Conservation (phyloP, 2,797 vertebrate species). For the Rhinophrynus dorsalis region DNA sequence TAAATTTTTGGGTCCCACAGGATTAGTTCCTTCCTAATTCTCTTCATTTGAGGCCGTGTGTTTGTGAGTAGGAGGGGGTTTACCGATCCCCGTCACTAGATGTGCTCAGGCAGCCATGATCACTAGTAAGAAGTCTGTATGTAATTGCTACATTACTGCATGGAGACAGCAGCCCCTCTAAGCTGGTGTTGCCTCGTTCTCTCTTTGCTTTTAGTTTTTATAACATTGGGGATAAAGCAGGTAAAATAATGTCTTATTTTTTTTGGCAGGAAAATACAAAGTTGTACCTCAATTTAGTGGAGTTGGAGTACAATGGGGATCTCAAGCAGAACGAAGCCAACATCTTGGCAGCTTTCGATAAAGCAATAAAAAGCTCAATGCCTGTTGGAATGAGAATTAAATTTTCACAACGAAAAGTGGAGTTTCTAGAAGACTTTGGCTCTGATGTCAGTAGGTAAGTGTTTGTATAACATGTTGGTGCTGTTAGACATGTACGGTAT, state of each 20-base stretch:
- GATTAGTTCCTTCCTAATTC: too few species aligned
- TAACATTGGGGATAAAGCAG: background rate
- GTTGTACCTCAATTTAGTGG: slow-evolving; percentile 92
- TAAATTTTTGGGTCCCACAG: too few species aligned
- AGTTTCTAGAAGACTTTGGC: slow-evolving; percentile 97
- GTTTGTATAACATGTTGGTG: too few species aligned
- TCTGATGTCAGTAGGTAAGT: slow-evolving; percentile 89
- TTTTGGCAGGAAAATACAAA: slow-evolving; percentile 82
- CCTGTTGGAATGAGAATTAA: slow-evolving; percentile 84
- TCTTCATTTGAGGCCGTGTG: too few species aligned
- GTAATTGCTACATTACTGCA: slow-evolving; percentile 52
- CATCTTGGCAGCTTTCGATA: slow-evolving; percentile 90
- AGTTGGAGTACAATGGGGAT: slow-evolving; percentile 91
- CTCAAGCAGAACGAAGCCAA: slow-evolving; percentile 87
- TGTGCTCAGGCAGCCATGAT: slow-evolving; percentile 65
- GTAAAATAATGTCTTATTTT: background rate
- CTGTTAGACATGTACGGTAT: too few species aligned
- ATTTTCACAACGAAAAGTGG: slow-evolving; percentile 95
- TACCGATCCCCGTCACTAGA: too few species aligned
- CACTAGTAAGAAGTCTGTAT: slow-evolving; percentile 59
- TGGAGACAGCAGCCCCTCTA: slow-evolving; percentile 80
- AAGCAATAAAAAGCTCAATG: slow-evolving; percentile 82
- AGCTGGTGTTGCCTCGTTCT: slow-evolving; percentile 69
- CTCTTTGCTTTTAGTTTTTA: background rate
- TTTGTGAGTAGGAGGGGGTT: too few species aligned